These are phyloP conservation scores for Sepiola atlantica DNA, from an alignment of 2,888 invertebrate species.

Conservation along the genomic window DNA sequence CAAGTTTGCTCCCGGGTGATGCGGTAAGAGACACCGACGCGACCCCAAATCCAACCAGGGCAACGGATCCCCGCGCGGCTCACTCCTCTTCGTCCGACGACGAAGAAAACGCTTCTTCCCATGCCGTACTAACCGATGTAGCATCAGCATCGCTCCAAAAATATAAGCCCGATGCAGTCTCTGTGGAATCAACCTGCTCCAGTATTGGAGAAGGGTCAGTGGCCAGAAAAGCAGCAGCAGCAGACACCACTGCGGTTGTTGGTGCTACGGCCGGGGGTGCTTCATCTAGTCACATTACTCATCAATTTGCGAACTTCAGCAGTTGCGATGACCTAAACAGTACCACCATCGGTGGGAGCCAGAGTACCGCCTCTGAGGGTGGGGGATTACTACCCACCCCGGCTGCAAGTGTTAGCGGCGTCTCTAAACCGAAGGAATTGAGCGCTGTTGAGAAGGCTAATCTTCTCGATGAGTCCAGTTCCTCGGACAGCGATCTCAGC, in stretches of 20 bases:
- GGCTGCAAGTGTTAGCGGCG: neutral
- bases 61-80: neutral
- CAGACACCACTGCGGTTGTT: neutral
- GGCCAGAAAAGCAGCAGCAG: neutral
- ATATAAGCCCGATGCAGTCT: neutral
- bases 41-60: neutral
- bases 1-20: neutral
- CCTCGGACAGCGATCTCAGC: constrained; percentile 43
- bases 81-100: constrained; percentile 36
- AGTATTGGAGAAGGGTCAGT: neutral
- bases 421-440: constrained; percentile 11
- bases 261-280: neutral
- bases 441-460: constrained; percentile 34
- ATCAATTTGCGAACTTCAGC: constrained; percentile 13
- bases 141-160: neutral
- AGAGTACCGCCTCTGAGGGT: neutral
- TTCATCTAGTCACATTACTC: neutral
- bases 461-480: constrained; percentile 44
- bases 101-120: neutral
- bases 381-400: neutral
- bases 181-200: neutral
- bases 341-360: constrained; percentile 21
- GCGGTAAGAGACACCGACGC: neutral
- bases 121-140: neutral
- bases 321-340: neutral